These are phyloP conservation scores for Artemia sp. DNA, from an alignment of 2,888 invertebrate species.

Conservation along the genomic window DNA sequence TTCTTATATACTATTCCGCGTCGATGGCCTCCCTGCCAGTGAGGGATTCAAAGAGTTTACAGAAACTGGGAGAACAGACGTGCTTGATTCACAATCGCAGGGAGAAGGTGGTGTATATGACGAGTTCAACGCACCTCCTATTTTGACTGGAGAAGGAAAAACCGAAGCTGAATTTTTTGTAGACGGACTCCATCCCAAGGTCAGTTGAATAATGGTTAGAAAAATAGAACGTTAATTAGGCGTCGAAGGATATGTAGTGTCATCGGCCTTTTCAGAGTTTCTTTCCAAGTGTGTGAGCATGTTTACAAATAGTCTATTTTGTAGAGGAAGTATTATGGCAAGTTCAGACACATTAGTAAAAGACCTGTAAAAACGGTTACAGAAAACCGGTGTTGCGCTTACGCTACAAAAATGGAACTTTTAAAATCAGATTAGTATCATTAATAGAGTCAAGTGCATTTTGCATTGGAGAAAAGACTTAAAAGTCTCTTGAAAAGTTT, in stretches of 20 bases:
- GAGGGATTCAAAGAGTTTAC: slow-evolving; percentile 63
- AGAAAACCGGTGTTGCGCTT: too few relatives aligned
- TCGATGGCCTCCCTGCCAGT: slow-evolving; percentile 52
- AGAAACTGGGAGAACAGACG: slow-evolving; percentile 61
- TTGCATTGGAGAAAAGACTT: too few relatives aligned
- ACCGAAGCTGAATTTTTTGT: slow-evolving; percentile 69
- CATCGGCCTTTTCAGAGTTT: neutral
- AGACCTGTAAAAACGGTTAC: too few relatives aligned
- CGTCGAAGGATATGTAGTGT: too few relatives aligned
- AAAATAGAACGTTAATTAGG: too few relatives aligned
- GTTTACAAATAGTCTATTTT: too few relatives aligned
- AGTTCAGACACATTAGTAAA: too few relatives aligned
- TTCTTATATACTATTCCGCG: slow-evolving; percentile 58
- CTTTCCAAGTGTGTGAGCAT: neutral
- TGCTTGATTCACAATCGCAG: slow-evolving; percentile 48
- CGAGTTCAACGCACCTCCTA: slow-evolving; percentile 55
- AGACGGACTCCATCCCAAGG: slow-evolving; percentile 74
- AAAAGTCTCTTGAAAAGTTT: too few relatives aligned
- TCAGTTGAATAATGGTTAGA: slow-evolving; percentile 30
- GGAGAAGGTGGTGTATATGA: slow-evolving; percentile 62
- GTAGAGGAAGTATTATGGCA: too few relatives aligned
- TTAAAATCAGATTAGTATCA: too few relatives aligned
- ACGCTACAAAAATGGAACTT: too few relatives aligned
- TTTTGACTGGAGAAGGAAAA: slow-evolving; percentile 41
- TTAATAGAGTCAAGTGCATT: too few relatives aligned